Evolutionary conservation across 1,140 invertebrate genomes (phyloP), one percentile per base, ranked within the genome.

Genomic region (Alviniconcha marisindica): DNA sequence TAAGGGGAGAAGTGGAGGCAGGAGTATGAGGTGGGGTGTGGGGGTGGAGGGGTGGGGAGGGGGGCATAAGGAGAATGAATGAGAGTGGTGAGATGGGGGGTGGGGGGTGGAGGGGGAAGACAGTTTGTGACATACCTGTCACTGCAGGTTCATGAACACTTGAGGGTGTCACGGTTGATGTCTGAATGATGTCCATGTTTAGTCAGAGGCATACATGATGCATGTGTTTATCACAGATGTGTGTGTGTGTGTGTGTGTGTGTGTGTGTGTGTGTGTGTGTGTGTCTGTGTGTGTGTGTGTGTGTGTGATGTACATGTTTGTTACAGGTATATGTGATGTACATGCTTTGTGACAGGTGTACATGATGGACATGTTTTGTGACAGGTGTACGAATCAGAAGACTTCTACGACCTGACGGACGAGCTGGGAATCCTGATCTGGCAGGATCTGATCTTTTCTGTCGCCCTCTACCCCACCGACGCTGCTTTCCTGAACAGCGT

Each of bases 401-500:
- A 95, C 42, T 99, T 99, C 91, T 99, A 99, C 91, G 94, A 97
- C 77, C 92, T 96, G 40, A 94, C 93, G 81, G 93, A 95, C 89
- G 87, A 93, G 85, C 85, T 92, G 42, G 94, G 92, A 0, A 93
- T 93, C 28, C 85, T 94, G 88, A 90, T 94, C 18, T 94, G 93
- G 93, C 93, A 94, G 78, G 89, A 99, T 93, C 96, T 99, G 85
- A 98, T 99, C 96, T 99, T 99, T 93, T 98, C 98, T 0, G 99
- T 98, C 91, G 95, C 96, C 10, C 96, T 99, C 96, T 99, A 99
- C 94, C 98, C 98, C 7, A 95, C 95, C 0, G 95, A 95, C 79
- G 84, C 93, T 0, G 91, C 94, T 15, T 99, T 98, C 93, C 92
- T 99, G 2, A 73, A 88, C 2, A 95, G 94, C 18, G 97, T 99